A percentile compares a stretch with the other conserved stretches of the same genome.
phyloP scores from a whole-genome alignment of 1,140 invertebrate genomes.

The Cydia strobilella region DNA sequence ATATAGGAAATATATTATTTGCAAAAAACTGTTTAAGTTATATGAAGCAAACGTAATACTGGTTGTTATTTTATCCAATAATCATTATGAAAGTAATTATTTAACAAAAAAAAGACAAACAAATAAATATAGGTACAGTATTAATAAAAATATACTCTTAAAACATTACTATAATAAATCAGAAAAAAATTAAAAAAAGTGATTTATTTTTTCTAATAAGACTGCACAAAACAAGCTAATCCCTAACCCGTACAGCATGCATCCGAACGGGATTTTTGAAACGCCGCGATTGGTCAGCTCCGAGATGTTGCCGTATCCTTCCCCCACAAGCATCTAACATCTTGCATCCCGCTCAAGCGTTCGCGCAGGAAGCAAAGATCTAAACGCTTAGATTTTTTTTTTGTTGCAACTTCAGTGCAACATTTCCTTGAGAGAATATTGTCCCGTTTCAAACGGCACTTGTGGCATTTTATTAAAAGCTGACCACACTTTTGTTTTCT shows the following conservation, averaged over 20 bases:
- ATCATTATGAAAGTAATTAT: no score
- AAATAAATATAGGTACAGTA: no score
- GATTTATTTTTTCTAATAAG: no score
- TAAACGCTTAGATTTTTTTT: constrained; percentile 46
- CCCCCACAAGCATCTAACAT: constrained; percentile 9
- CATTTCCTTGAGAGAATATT: constrained; percentile 1
- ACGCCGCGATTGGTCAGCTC: constrained; percentile 40
- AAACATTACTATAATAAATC: no score
- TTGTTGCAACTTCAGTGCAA: constrained; percentile 14
- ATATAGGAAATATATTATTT: no score
- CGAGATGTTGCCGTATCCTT: constrained; percentile 33
- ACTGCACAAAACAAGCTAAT: neutral
- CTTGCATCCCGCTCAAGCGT: constrained; percentile 51
- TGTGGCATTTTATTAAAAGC: neutral
- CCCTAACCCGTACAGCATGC: neutral
- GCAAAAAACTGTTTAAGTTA: no score
- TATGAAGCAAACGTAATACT: no score
- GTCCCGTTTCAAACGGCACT: neutral
- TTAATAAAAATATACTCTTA: no score
- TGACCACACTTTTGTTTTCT: neutral
- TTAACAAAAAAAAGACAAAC: no score
- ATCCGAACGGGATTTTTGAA: constrained; percentile 47
- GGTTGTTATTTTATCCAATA: no score
- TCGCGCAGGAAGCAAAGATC: constrained; percentile 64
- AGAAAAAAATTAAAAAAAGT: no score